Base-by-base conservation (phyloP, 1,140 invertebrate species). In the Drosophila parabipectinata region DNA sequence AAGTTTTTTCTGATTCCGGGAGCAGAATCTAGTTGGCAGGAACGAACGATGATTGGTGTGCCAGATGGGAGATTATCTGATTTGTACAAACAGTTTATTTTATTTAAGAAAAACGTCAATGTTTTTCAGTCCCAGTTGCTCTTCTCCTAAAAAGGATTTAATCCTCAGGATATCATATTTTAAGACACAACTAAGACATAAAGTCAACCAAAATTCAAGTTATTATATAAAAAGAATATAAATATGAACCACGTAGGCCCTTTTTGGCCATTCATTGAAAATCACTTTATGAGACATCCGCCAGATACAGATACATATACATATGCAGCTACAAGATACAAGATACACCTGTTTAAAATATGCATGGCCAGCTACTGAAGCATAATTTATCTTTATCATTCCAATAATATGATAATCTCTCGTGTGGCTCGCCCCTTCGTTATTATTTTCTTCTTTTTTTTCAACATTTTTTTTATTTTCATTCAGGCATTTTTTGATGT, bases 361-460 rank as follows among this genome's bases (percentile, higher is more conserved):
- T 71, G 63, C 67, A 30, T 15, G 18, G 28, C 63, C 63, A 69
- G 41, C 67, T 71, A 71, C 50, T 71, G 67, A 41, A 39, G 12
- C 67, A 69, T 69, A 50, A 71, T 69, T 71, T 71, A 69, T 71
- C 67, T 71, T 50, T 57, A 69, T 71, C 67, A 69, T 71, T 69
- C 64, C 52, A 6, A 71, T 50, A 69, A 50, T 71, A 71, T 71
- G 52, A 71, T 71, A 71, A 71, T 71, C 67, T 41, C 15, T 41
- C 54, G 54, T 30, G 53, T 45, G 54, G 24, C 55, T 45, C 59
- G 26, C 53, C 55, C 30, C 26, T 32, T 67, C 39, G 51, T 68
- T 56, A 21, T 37, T 55, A 41, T n/a, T 55, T 47, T 37, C 8
- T 48, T 41, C 56, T 15, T 14, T 44, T 10, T 41, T 10, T 39